phyloP scores from a whole-genome alignment of 2,888 invertebrate species.

The Drosophila nr. perissopoda region DNA sequence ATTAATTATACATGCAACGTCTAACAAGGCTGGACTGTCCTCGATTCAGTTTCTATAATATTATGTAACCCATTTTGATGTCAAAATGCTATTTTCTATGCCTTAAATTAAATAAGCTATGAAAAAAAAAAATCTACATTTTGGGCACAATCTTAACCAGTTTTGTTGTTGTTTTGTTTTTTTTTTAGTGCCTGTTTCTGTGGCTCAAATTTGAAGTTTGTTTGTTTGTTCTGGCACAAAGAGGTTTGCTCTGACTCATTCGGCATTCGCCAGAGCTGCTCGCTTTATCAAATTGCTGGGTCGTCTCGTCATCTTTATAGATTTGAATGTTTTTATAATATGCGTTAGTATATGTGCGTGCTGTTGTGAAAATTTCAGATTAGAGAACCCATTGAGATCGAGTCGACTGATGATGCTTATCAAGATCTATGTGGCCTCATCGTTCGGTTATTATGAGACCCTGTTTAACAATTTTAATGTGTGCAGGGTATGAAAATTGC shows the following conservation, averaged over 20 bases:
- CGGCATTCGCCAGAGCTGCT: background rate
- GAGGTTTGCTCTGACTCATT: slow-evolving; percentile 2
- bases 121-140: background rate
- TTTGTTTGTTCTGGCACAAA: background rate
- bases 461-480: background rate
- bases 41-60: background rate
- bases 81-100: background rate
- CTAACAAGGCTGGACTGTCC: slow-evolving; percentile 3
- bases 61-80: background rate
- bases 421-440: background rate
- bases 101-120: background rate
- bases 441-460: slow-evolving; percentile 10
- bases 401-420: slow-evolving; percentile 1
- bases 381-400: background rate
- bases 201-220: background rate
- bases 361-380: background rate
- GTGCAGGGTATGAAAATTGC: slow-evolving; percentile 43
- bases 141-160: background rate
- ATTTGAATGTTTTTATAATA: background rate
- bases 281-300: background rate
- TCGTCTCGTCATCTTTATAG: background rate
- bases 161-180: background rate
- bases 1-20: slow-evolving; percentile 6
- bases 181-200: background rate
- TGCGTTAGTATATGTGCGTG: background rate